Percentiles rank a stretch among this genome's conserved stretches.
These are phyloP conservation scores for Pseudochirops corinnae DNA, from an alignment of 2,797 vertebrate species.

Conservation along the genomic window DNA sequence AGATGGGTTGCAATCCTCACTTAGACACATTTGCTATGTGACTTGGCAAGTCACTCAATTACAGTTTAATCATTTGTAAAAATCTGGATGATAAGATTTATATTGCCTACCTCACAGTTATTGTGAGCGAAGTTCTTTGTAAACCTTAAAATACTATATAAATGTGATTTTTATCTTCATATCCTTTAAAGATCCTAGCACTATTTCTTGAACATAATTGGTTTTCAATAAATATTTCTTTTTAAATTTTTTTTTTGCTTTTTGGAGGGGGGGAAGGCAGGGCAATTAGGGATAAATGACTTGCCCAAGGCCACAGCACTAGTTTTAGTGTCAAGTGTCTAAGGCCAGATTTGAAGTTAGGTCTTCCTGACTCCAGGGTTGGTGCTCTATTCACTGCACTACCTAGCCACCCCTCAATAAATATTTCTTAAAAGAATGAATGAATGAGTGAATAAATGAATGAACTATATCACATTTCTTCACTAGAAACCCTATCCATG, in stretches of 20 bases:
- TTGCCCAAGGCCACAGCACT: no score
- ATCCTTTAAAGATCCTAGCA: not conserved
- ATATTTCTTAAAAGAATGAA: not conserved
- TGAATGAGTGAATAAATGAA: not conserved
- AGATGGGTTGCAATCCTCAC: not conserved
- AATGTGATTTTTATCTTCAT: not conserved
- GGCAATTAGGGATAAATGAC: no score
- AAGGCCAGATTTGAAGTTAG: no score
- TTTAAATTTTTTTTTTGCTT: no score
- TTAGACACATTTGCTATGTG: not conserved
- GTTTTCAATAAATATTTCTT: not conserved
- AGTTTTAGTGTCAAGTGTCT: no score
- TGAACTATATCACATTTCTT: not conserved
- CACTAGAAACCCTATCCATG: not conserved
- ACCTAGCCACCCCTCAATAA: not conserved
- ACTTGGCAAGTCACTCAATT: not conserved
- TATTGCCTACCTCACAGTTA: not conserved
- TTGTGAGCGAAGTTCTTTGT: not conserved
- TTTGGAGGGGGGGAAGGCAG: no score
- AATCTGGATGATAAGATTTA: not conserved
- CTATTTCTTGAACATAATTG: not conserved
- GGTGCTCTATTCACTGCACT: no score
- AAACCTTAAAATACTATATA: not conserved
- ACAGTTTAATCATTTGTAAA: not conserved
- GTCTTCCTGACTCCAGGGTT: no score